These are phyloP conservation scores for Myoxocephalus aenaeus DNA, from an alignment of 2,797 vertebrate genomes.

Conservation along the genomic window DNA sequence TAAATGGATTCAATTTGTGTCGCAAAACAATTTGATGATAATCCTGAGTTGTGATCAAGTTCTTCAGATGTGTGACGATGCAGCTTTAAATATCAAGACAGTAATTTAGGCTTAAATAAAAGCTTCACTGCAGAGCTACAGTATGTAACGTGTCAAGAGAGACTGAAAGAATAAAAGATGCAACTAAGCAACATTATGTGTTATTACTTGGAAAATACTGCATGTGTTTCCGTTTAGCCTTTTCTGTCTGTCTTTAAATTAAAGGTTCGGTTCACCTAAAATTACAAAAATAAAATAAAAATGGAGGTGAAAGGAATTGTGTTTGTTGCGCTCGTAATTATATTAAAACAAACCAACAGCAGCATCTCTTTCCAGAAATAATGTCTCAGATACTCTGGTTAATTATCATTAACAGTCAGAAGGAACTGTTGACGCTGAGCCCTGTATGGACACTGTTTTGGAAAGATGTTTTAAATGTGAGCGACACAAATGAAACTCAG, in stretches of 20 bases:
- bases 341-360: not conserved
- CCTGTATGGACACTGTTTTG: not conserved
- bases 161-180: slow-evolving; percentile 81
- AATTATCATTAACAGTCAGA: not conserved
- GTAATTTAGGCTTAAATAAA: slow-evolving; percentile 57
- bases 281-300: not conserved
- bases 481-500: not conserved
- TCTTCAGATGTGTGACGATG: slow-evolving; percentile 62
- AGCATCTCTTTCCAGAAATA: not conserved
- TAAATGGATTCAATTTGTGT: slow-evolving; percentile 5
- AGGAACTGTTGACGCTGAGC: not conserved
- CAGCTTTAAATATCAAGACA: slow-evolving; percentile 60
- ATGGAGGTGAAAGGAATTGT: not conserved
- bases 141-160: slow-evolving; percentile 73
- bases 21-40: slow-evolving; percentile 17
- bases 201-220: slow-evolving; percentile 34
- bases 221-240: not conserved
- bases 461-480: not conserved
- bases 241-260: not conserved
- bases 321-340: not conserved
- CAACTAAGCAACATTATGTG: slow-evolving; percentile 54
- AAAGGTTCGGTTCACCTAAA: not conserved
- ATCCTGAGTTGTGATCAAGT: not conserved
- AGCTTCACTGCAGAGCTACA: slow-evolving; percentile 74
- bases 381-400: not conserved